Conservation (phyloP, 1,140 invertebrate genomes). For the Aricia agestis region DNA sequence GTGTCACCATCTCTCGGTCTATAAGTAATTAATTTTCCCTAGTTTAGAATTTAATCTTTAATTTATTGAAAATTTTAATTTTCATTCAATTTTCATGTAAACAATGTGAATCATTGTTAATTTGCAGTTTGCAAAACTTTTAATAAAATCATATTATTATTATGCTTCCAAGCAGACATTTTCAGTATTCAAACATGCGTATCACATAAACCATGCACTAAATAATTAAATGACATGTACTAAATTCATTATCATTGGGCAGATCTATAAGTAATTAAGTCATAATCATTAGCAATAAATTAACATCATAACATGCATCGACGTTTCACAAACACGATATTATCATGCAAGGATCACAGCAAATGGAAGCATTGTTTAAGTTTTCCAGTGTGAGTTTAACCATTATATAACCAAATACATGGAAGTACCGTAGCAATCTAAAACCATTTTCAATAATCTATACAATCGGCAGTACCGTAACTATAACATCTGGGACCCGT, state of each 20-base stretch:
- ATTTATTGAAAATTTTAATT: too few species aligned
- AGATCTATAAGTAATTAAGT: not conserved
- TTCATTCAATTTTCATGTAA: too few species aligned
- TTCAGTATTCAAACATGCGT: constrained; percentile 5
- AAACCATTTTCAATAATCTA: too few species aligned
- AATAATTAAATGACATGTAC: constrained; percentile 11
- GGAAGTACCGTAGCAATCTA: too few species aligned
- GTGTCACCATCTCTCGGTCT: too few species aligned
- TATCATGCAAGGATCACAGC: constrained; percentile 8
- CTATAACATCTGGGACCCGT: too few species aligned
- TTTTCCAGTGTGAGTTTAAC: not conserved
- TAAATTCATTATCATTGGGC: not conserved
- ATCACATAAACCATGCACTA: not conserved
- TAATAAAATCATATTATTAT: too few species aligned
- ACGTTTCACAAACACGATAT: constrained; percentile 7
- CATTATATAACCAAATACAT: not conserved
- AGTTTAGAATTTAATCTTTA: too few species aligned
- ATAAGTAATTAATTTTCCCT: too few species aligned
- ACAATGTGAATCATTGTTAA: too few species aligned
- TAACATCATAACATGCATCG: not conserved
- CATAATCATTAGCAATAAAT: not conserved
- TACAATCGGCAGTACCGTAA: too few species aligned
- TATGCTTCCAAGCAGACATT: not conserved
- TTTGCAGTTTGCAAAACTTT: not conserved
- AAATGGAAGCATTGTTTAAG: constrained; percentile 7